These are phyloP conservation scores for Sitophilus oryzae DNA, from an alignment of 1,140 invertebrate genomes.

Conservation along the genomic window DNA sequence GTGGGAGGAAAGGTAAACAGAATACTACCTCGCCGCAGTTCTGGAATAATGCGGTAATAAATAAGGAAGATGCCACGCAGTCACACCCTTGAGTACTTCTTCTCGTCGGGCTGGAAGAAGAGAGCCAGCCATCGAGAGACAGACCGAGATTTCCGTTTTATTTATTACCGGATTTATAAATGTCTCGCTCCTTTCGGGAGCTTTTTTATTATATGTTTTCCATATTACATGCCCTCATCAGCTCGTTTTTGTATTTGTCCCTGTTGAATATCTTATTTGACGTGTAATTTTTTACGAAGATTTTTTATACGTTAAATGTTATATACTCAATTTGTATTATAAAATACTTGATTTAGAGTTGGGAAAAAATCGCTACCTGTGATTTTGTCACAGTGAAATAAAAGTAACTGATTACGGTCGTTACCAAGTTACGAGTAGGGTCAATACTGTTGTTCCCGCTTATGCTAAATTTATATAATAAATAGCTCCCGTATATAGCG, in stretches of 20 bases:
- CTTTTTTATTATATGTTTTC: constrained; percentile 2
- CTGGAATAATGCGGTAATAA: constrained; percentile 18
- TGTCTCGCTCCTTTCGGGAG: constrained; percentile 6
- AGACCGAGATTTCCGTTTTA: constrained; percentile 4
- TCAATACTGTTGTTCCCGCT: too few relatives aligned
- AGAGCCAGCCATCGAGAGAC: constrained; percentile 6
- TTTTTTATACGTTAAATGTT: too few relatives aligned
- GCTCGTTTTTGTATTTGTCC: neutral
- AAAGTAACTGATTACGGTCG: too few relatives aligned
- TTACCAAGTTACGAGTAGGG: too few relatives aligned
- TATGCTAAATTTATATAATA: too few relatives aligned
- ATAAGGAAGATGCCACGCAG: constrained; percentile 17
- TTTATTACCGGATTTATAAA: constrained; percentile 16
- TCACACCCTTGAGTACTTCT: constrained; percentile 13
- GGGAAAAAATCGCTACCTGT: too few relatives aligned
- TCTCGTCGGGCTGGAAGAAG: constrained; percentile 4
- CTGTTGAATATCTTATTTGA: neutral
- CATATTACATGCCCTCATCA: neutral
- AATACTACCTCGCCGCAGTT: constrained; percentile 7
- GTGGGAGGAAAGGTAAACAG: constrained; percentile 16
- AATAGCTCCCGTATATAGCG: too few relatives aligned
- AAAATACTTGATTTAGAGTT: too few relatives aligned
- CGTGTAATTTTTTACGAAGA: neutral
- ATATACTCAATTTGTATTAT: too few relatives aligned
- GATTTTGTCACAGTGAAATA: too few relatives aligned